Evolutionary conservation across 2,113 vertebrate genomes (phyloP).

Genomic region (Syngnathus floridae): DNA sequence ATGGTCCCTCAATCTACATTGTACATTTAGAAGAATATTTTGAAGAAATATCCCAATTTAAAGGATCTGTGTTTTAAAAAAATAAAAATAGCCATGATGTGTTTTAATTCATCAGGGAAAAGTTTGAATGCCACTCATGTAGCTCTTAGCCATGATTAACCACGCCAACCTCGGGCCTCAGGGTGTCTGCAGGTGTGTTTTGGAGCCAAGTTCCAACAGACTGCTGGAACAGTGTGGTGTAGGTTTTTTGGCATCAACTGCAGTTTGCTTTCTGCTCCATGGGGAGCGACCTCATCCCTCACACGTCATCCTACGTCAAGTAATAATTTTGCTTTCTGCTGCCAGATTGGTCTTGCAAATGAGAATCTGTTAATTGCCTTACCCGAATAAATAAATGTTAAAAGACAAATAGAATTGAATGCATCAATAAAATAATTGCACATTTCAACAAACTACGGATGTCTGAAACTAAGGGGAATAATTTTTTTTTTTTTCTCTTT

Average conservation of each 20-base stretch:
- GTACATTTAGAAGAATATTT: conserved; percentile 14
- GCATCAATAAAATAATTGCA: background rate
- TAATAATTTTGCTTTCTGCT: background rate
- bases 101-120: conserved; percentile 12
- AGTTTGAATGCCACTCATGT: conserved; percentile 32
- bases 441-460: conserved; percentile 8
- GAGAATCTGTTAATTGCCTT: background rate
- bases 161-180: conserved; percentile 38
- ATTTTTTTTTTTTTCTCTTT: no score
- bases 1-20: conserved; percentile 22
- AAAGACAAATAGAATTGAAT: background rate
- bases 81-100: background rate
- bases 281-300: conserved; percentile 57
- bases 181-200: conserved; percentile 59
- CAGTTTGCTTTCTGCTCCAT: conserved; percentile 52
- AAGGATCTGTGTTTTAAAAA: background rate
- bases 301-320: conserved; percentile 5
- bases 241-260: conserved; percentile 63
- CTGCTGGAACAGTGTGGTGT: conserved; percentile 71
- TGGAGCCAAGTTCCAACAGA: conserved; percentile 69
- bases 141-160: conserved; percentile 54
- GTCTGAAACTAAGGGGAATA: no score
- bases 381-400: background rate
- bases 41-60: background rate
- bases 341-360: background rate